phyloP scores from a whole-genome alignment of 2,113 vertebrate genomes.

The Nothocercus julius region DNA sequence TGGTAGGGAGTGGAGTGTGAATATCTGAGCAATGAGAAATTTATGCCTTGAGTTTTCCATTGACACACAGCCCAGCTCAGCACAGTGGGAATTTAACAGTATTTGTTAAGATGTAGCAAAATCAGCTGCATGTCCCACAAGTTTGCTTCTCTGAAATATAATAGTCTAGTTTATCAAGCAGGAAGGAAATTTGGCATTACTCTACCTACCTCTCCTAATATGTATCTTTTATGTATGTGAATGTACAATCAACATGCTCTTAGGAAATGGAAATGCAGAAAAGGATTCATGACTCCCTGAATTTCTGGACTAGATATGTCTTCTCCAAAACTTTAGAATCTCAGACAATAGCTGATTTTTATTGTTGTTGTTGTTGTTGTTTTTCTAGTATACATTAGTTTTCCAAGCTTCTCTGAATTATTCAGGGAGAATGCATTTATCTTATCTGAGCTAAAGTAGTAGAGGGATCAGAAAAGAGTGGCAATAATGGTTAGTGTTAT shows the following conservation, averaged over 20 bases:
- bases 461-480: background rate
- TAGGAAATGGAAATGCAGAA: background rate
- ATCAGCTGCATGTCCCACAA: background rate
- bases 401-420: background rate
- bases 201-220: background rate
- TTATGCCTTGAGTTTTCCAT: background rate
- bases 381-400: background rate
- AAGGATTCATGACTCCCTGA: background rate
- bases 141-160: background rate
- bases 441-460: background rate
- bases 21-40: background rate
- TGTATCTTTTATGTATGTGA: background rate
- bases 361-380: background rate
- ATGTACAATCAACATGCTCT: background rate
- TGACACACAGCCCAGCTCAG: rapidly evolving
- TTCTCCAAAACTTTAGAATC: background rate
- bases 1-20: background rate
- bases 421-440: background rate
- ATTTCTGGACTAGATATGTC: background rate
- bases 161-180: background rate
- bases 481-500: background rate
- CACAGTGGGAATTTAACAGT: background rate
- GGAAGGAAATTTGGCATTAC: background rate
- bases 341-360: background rate
- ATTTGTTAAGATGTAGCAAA: background rate